Evolutionary conservation across 53 echinoderm and acorn worm genomes (phyloP).

Genomic region (Holothuria scabra): DNA sequence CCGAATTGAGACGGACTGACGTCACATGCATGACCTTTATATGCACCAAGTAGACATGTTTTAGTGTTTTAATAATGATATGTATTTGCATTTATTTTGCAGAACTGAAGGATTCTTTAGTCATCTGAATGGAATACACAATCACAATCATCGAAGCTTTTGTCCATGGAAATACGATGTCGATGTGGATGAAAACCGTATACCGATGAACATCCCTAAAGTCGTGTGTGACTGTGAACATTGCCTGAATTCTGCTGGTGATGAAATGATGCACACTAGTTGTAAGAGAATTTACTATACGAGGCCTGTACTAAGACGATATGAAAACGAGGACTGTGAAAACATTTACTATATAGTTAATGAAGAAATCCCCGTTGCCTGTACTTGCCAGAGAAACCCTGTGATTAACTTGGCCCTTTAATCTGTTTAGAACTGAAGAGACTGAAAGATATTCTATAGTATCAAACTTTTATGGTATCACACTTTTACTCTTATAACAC

Average conservation of each 20-base stretch:
- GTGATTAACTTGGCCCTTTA: no score
- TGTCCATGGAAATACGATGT: constrained; percentile 25
- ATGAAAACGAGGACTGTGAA: background rate
- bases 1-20: no score
- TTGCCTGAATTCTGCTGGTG: background rate
- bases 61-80: no score
- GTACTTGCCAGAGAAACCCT: constrained; percentile 8
- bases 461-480: no score
- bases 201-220: background rate
- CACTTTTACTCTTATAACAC: no score
- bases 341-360: background rate
- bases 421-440: no score
- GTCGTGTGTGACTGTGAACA: background rate
- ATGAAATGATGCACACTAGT: background rate
- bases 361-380: constrained; percentile 13
- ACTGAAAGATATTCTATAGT: no score
- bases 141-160: background rate
- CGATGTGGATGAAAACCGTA: constrained; percentile 3
- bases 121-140: background rate
- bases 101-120: constrained; percentile 1
- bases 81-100: background rate
- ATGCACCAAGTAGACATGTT: no score
- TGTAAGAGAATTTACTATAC: background rate
- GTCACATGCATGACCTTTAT: no score
- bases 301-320: background rate